A percentile compares a stretch with the other conserved stretches of the same genome.
phyloP scores from a whole-genome alignment of 1,140 invertebrate species.

The Microplitis mediator region DNA sequence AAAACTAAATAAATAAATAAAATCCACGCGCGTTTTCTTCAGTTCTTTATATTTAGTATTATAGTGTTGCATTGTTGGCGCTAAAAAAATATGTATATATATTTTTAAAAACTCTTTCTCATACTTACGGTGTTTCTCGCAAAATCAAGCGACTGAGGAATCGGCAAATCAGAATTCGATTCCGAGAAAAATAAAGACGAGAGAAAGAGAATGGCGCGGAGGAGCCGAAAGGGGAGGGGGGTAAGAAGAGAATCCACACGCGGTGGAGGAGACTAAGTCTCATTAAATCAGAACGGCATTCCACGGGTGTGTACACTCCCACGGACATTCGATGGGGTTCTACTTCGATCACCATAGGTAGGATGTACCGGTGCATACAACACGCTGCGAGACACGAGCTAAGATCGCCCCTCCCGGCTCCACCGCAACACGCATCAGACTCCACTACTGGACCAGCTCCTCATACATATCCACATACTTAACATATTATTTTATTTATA shows the following conservation, averaged over 20 bases:
- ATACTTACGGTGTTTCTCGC: constrained; percentile 8
- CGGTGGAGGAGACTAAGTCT: constrained; percentile 46
- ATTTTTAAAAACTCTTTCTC: background rate
- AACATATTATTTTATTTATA: too few species aligned
- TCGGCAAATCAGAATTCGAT: constrained; percentile 20
- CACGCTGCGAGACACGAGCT: constrained; percentile 60
- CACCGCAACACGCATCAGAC: constrained; percentile 21
- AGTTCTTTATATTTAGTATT: background rate
- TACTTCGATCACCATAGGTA: constrained; percentile 59
- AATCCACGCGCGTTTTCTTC: constrained; percentile 2
- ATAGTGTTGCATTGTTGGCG: background rate
- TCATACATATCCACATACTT: too few species aligned
- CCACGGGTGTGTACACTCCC: constrained; percentile 62
- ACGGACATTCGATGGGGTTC: constrained; percentile 60
- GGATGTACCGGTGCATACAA: constrained; percentile 55
- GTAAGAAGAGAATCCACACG: constrained; percentile 39
- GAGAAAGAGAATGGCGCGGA: background rate
- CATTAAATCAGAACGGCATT: constrained; percentile 65
- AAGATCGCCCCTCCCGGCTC: constrained; percentile 20
- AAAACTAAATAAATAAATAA: constrained; percentile 19
- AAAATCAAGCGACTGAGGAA: constrained; percentile 2
- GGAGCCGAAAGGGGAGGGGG: background rate
- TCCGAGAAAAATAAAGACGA: constrained; percentile 33
- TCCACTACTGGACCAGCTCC: constrained; percentile 2
- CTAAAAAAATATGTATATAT: background rate